Percentiles rank a stretch among this genome's conserved stretches.
Evolutionary conservation across 2,888 invertebrate species (phyloP).

Genomic region (Machimus atricapillus): DNA sequence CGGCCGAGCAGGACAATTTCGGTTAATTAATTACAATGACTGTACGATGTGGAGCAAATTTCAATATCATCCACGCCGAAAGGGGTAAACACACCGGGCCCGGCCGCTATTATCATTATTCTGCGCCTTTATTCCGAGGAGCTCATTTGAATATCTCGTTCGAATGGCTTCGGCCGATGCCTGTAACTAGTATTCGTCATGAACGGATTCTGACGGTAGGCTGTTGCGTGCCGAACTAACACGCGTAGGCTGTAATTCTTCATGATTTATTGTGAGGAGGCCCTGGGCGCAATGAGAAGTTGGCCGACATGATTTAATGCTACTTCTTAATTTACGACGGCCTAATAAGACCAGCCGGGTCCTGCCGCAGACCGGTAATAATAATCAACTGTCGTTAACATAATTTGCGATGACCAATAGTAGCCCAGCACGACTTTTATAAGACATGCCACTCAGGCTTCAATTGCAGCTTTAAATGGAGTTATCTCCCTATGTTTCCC

Average conservation of each 20-base stretch:
- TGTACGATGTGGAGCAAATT: constrained; percentile 30
- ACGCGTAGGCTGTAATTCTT: constrained; percentile 40
- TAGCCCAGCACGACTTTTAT: not conserved
- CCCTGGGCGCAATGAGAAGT: constrained; percentile 27
- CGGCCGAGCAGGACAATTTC: not conserved
- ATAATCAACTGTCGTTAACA: constrained; percentile 38
- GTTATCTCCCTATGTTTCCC: not conserved
- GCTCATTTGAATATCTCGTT: constrained; percentile 37
- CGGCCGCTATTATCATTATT: constrained; percentile 21
- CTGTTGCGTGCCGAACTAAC: constrained; percentile 15
- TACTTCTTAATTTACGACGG: constrained; percentile 34
- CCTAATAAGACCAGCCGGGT: not conserved
- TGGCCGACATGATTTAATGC: constrained; percentile 35
- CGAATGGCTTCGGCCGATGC: not conserved
- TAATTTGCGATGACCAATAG: constrained; percentile 41
- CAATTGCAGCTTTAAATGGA: not conserved
- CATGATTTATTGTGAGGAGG: constrained; percentile 32
- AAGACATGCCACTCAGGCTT: not conserved
- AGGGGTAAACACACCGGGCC: constrained; percentile 34
- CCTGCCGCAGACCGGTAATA: not conserved
- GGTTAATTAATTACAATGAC: constrained; percentile 38
- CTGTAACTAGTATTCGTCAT: constrained; percentile 27
- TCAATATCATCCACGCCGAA: constrained; percentile 27
- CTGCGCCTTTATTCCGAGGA: not conserved
- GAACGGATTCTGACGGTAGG: constrained; percentile 25